A percentile compares a stretch with the other conserved stretches of the same genome.
Conservation (phyloP, 30 jellyfish, hydroid and myxozoan species). For the Aurelia sp. region DNA sequence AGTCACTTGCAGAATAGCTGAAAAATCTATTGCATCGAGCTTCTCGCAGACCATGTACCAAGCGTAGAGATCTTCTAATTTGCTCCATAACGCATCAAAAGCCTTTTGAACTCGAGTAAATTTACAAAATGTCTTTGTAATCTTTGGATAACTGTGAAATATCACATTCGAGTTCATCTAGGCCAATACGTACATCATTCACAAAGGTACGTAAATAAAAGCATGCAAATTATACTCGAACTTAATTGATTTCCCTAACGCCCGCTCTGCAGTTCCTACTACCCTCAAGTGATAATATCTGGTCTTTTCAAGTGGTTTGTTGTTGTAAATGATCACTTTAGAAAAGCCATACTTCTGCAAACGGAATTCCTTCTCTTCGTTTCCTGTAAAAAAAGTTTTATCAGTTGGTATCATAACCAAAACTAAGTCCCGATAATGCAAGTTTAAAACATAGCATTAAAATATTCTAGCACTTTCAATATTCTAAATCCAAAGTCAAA, state of each 20-base stretch:
- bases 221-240: slow-evolving; percentile 60
- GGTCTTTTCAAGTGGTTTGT: slow-evolving; percentile 20
- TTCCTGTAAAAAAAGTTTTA: slow-evolving; percentile 34
- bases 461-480: too few relatives aligned
- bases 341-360: slow-evolving; percentile 73
- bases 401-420: too few relatives aligned
- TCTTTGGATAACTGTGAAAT: background rate
- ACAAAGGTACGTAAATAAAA: slow-evolving; percentile 34
- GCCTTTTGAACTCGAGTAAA: too few relatives aligned
- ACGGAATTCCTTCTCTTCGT: slow-evolving; percentile 37
- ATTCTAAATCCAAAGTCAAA: too few relatives aligned
- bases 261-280: slow-evolving; percentile 49
- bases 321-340: slow-evolving; percentile 60
- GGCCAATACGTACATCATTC: background rate
- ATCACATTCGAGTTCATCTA: background rate
- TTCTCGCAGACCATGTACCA: too few relatives aligned
- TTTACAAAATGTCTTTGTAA: too few relatives aligned
- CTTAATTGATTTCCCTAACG: slow-evolving; percentile 19
- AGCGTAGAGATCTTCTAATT: too few relatives aligned
- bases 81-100: too few relatives aligned
- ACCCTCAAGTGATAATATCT: slow-evolving; percentile 45
- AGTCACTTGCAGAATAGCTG: too few relatives aligned
- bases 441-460: too few relatives aligned
- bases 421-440: too few relatives aligned
- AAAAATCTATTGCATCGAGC: too few relatives aligned